A percentile compares a stretch with the other conserved stretches of the same genome.
phyloP scores from a whole-genome alignment of 2,797 vertebrate genomes.

The Macropodus opercularis region DNA sequence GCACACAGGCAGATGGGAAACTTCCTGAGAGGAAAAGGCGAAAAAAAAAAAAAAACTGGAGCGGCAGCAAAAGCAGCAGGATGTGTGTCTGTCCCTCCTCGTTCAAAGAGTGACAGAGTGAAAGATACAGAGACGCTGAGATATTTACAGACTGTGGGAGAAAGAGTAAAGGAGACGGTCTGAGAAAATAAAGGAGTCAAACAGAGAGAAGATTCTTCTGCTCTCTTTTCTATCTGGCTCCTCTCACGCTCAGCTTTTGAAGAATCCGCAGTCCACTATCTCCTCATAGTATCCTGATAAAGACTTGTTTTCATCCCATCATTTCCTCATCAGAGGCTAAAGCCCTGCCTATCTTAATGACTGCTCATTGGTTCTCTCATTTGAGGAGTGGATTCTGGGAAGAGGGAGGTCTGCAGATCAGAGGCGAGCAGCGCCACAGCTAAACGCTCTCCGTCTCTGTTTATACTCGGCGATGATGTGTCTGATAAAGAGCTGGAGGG shows the following conservation, averaged over 20 bases:
- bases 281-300: conserved; percentile 71
- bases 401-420: conserved; percentile 70
- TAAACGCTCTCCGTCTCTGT: conserved; percentile 73
- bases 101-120: conserved; percentile 69
- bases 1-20: conserved; percentile 83
- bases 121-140: conserved; percentile 68
- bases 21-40: conserved; percentile 83
- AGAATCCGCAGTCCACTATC: conserved; percentile 55
- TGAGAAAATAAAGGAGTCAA: conserved; percentile 59
- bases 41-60: conserved; percentile 64
- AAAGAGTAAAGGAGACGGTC: conserved; percentile 58
- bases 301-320: conserved; percentile 62
- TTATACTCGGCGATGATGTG: conserved; percentile 73
- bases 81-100: conserved; percentile 79
- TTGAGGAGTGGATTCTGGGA: conserved; percentile 70
- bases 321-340: conserved; percentile 74
- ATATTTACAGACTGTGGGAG: conserved; percentile 59
- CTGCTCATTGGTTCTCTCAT: conserved; percentile 58
- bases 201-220: conserved; percentile 33
- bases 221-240: conserved; percentile 17
- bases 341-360: conserved; percentile 74
- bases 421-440: conserved; percentile 62
- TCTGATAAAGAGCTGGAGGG: conserved; percentile 67
- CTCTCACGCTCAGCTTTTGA: conserved; percentile 51
- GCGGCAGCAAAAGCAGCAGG: conserved; percentile 76